Evolutionary conservation across 1,140 invertebrate species (phyloP), one percentile per base, ranked within the genome.

Genomic region (Platorchestia sp.): DNA sequence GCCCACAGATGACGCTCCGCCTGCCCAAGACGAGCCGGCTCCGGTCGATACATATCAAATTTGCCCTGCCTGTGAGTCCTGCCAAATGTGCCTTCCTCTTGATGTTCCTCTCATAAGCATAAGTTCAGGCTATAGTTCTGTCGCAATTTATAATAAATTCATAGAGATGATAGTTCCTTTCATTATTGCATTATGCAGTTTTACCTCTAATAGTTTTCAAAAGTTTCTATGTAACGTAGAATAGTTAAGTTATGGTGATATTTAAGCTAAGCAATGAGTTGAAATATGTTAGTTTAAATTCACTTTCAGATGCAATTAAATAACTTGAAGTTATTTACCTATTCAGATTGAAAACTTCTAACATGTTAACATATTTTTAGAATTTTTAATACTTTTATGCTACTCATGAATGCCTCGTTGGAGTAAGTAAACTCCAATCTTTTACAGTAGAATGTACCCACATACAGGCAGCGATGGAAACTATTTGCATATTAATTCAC

Each of bases 31-130:
- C 40, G 44, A 44, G 40, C 91, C 91, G 6, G 19, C 45, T 7
- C 36, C 91, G 0, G 41, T n/a, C 27, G 45, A 93, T n/a, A 10
- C 91, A 10, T 93, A 93, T 36, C 91, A 93, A 45, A 47, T 93
- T 40, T 93, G 91, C 47, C 91, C 91, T 45, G 14, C 91, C 40
- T 45, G 91, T 93, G 91, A 93, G 91, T 93, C 22, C 7, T 36
- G 14, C 59, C n/a, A n/a, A n/a, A n/a, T n/a, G n/a, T n/a, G n/a
- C n/a, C n/a, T n/a, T n/a, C n/a, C n/a, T n/a, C n/a, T n/a, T n/a
- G n/a, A n/a, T n/a, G n/a, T n/a, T n/a, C n/a, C n/a, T n/a, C n/a
- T n/a, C n/a, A n/a, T n/a, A n/a, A n/a, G n/a, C n/a, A n/a, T n/a
- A n/a, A n/a, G n/a, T n/a, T n/a, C n/a, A 22, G 14, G 59, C 27